Conservation (phyloP, 2,797 vertebrate genomes). For the Todus mexicanus region DNA sequence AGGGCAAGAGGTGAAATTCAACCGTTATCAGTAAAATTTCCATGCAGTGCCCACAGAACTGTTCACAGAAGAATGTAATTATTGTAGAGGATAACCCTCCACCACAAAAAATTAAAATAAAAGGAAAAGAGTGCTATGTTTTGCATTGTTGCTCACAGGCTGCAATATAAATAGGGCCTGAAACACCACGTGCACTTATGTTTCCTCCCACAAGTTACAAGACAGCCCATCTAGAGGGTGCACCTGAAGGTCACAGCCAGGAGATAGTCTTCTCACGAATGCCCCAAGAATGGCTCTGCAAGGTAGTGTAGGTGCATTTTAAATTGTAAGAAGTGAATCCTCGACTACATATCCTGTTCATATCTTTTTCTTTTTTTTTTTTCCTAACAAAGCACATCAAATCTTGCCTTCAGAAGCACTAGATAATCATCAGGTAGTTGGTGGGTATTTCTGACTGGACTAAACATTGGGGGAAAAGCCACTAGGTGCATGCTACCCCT, state of each 20-base stretch:
- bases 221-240: not conserved
- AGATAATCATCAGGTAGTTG: not conserved
- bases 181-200: not conserved
- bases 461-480: accelerated
- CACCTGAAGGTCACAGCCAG: not conserved
- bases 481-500: not conserved
- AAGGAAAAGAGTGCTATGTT: not conserved
- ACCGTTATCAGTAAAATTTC: not conserved
- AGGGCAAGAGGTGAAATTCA: not conserved
- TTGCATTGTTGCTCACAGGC: not conserved
- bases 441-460: not conserved
- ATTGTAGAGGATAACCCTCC: not conserved
- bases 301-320: not conserved
- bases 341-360: not conserved
- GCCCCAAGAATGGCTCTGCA: not conserved
- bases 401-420: not conserved
- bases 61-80: not conserved
- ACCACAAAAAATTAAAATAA: not conserved
- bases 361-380: too few relatives aligned
- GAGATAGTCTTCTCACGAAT: not conserved
- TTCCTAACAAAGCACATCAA: not conserved
- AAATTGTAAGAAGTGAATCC: not conserved
- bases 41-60: not conserved
- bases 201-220: not conserved
- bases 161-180: not conserved